Evolutionary conservation across 2,113 vertebrate species (phyloP), one percentile per base, ranked within the genome.

Genomic region (Otis tarda): DNA sequence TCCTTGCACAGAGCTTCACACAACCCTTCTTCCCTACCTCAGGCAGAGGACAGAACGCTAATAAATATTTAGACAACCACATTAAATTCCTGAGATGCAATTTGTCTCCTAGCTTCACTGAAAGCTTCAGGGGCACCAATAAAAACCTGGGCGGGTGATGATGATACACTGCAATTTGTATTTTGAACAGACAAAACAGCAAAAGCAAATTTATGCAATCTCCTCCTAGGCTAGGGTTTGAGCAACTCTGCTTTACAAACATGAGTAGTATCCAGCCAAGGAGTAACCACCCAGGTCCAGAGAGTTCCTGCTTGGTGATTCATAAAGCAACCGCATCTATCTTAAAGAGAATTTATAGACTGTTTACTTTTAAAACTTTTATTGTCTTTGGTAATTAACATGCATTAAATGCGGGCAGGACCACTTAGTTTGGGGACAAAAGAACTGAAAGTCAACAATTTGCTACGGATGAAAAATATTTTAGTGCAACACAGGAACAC

Each of bases 371-470:
- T 77, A 43, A 2, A 92, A 89, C 90, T 97, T 96, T 82, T 94
- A 89, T 82, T 93, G 83, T 80, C 92, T 81, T 91, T 75, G 78
- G 85, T 94, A 96, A 97, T 96, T 97, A 97, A 96, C 18, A 3
- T 23, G 59, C 80, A 94, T 95, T 94, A 97, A 97, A 94, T 73
- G 37, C 28, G 49, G 53, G 41, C 49, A 57, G 27, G 55, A 49
- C 19, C 31, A 81, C 49, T 79, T 83, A 47, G 52, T 70, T 23
- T 80, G 19, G 67, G 77, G 74, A 93, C 65, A 73, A 64, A 60
- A 94, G 70, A 91, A 90, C 22, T 53, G 33, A 56, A 50, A 37
- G 68, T 87, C 85, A 93, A n/a, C 31, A 24, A 76, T 25, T 64
- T 84, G 6, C 28, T 55, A 43, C 1, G 17, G 43, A 68, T 17